phyloP scores from a whole-genome alignment of 2,797 vertebrate species.

The Thamnophis elegans region DNA sequence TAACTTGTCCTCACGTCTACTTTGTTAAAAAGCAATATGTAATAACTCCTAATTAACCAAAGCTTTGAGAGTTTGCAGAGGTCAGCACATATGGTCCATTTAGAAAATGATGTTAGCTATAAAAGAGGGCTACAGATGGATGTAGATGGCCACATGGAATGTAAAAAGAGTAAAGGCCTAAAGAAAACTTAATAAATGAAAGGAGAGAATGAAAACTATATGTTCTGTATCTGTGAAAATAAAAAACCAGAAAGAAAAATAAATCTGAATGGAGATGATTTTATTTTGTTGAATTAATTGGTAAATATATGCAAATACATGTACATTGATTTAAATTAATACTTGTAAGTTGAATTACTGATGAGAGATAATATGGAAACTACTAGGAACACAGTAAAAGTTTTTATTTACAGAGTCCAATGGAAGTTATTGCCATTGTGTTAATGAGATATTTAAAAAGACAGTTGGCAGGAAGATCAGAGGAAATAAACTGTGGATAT shows the following conservation, averaged over 20 bases:
- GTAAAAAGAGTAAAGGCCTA: not conserved
- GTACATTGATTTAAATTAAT: not conserved
- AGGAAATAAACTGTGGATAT: not conserved
- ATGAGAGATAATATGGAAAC: not conserved
- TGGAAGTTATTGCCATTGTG: not conserved
- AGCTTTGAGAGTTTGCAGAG: not conserved
- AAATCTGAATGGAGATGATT: not conserved
- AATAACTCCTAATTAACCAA: not conserved
- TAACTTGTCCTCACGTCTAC: not conserved
- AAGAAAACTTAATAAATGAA: not conserved
- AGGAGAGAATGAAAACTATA: not conserved
- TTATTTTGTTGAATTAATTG: not conserved
- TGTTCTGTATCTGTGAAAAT: not conserved
- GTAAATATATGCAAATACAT: not conserved
- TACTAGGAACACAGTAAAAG: not conserved
- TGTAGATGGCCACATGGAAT: not conserved
- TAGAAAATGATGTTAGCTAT: not conserved
- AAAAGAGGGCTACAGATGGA: not conserved
- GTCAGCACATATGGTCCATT: not conserved
- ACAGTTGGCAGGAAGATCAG: not conserved
- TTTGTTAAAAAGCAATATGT: not conserved
- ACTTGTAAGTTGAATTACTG: not conserved
- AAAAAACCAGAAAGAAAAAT: not conserved
- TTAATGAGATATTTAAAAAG: not conserved
- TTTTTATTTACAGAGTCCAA: not conserved